Conservation (phyloP, 2,888 invertebrate genomes). For the Sepiola atlantica region DNA sequence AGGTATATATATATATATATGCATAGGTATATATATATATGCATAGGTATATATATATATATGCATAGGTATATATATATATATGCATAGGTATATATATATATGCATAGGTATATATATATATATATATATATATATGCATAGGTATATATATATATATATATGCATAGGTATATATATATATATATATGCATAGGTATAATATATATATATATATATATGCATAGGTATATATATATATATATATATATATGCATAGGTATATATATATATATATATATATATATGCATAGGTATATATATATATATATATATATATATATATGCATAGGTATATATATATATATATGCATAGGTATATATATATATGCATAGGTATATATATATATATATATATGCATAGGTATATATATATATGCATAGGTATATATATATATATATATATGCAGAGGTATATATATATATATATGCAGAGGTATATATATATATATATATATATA, state of each 20-base stretch:
- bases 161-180: neutral
- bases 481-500: neutral
- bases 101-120: too few species aligned
- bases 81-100: too few species aligned
- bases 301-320: neutral
- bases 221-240: neutral
- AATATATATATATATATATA: neutral
- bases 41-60: too few species aligned
- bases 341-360: neutral
- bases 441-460: neutral
- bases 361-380: neutral
- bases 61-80: too few species aligned
- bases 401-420: neutral
- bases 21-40: too few species aligned
- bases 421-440: neutral
- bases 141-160: neutral
- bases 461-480: neutral
- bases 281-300: neutral
- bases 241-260: neutral
- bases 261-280: neutral
- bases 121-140: neutral
- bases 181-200: neutral
- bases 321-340: neutral
- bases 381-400: neutral
- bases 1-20: too few species aligned